These are phyloP conservation scores for Hydrozoanthus gracilis DNA, from an alignment of 92 coral and sea anemone species.

Conservation along the genomic window DNA sequence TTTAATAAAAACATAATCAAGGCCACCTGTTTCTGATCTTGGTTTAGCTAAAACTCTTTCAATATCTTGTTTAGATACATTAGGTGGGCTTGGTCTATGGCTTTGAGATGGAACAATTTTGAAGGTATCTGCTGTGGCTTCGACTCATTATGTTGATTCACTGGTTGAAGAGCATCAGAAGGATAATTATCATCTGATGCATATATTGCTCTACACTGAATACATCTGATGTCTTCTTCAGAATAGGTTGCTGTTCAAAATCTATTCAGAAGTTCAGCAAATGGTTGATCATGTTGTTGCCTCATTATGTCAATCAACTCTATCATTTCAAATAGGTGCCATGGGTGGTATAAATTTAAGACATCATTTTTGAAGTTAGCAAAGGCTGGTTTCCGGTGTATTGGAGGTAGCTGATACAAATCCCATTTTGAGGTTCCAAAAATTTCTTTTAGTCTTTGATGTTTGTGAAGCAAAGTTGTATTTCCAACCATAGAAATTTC, in stretches of 20 bases:
- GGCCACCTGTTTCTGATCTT: constrained; percentile 73
- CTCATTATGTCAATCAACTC: constrained; percentile 71
- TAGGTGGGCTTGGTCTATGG: constrained; percentile 60
- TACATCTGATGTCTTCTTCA: constrained; percentile 55
- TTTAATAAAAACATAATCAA: constrained; percentile 66
- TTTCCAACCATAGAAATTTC: constrained; percentile 71
- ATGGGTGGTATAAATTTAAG: constrained; percentile 64
- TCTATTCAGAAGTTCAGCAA: constrained; percentile 68
- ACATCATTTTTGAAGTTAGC: constrained; percentile 50
- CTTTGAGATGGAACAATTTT: constrained; percentile 53
- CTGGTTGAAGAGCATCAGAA: constrained; percentile 65
- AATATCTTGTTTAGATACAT: constrained; percentile 59
- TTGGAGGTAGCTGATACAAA: constrained; percentile 65
- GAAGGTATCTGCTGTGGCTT: constrained; percentile 34
- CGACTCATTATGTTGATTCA: constrained; percentile 46
- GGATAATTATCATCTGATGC: constrained; percentile 48
- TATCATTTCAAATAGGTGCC: constrained; percentile 58
- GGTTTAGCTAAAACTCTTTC: constrained; percentile 51
- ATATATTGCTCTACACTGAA: constrained; percentile 23
- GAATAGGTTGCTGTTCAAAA: constrained; percentile 68
- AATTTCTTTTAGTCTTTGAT: constrained; percentile 67
- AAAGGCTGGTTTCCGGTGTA: constrained; percentile 58
- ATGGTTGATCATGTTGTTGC: constrained; percentile 59
- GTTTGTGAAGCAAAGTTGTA: constrained; percentile 62
- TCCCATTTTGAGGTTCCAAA: constrained; percentile 74